Percentiles rank a stretch among this genome's conserved stretches.
Conservation (phyloP, 1,140 invertebrate genomes). For the Holotrichia oblita region DNA sequence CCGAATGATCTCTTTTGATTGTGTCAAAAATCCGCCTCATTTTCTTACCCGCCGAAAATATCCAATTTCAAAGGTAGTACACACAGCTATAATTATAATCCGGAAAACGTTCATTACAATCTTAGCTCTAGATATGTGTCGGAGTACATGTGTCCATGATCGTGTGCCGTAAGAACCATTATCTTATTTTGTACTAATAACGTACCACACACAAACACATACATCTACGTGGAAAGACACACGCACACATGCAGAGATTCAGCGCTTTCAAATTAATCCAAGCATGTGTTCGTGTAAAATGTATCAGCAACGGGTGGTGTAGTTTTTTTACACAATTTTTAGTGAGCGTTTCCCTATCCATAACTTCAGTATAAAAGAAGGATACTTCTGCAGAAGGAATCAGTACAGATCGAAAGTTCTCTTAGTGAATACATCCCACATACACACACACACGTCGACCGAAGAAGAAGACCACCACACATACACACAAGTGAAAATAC, state of each 20-base stretch:
- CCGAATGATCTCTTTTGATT: neutral
- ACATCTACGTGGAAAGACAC: neutral
- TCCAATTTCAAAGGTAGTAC: neutral
- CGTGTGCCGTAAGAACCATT: neutral
- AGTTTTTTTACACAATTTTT: neutral
- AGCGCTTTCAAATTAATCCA: neutral
- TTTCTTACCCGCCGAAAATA: neutral
- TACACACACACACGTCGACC: too few relatives aligned
- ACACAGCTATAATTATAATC: neutral
- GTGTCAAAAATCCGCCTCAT: neutral
- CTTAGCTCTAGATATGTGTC: neutral
- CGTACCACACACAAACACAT: too few relatives aligned
- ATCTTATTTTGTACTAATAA: neutral
- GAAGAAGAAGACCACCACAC: neutral
- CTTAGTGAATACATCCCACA: neutral
- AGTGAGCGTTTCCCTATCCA: neutral
- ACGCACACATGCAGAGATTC: neutral
- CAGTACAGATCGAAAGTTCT: slow-evolving; percentile 5
- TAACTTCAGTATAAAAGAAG: slow-evolving; percentile 18
- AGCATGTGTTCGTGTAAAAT: neutral
- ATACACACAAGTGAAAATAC: neutral
- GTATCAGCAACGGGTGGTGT: slow-evolving; percentile 8
- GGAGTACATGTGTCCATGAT: neutral
- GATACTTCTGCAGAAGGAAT: neutral
- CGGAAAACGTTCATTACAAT: neutral